phyloP scores from a whole-genome alignment of 1,140 invertebrate genomes.

The Hylyphantes graminicola region DNA sequence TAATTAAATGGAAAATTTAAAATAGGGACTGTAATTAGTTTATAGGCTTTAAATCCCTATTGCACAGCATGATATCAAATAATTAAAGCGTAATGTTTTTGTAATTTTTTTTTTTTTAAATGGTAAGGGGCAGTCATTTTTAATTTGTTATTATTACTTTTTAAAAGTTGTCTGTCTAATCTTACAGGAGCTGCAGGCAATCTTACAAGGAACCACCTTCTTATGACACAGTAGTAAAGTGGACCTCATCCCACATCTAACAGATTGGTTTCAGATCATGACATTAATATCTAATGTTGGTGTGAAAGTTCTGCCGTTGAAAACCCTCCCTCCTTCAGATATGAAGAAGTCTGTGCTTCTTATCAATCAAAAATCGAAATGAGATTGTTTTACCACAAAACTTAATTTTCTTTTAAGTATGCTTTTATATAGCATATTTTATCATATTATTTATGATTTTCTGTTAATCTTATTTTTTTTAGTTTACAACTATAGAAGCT shows the following conservation, averaged over 20 bases:
- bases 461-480: constrained; percentile 14
- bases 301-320: constrained; percentile 63
- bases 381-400: background rate
- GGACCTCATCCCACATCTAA: constrained; percentile 64
- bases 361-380: constrained; percentile 58
- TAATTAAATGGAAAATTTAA: background rate
- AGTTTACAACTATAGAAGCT: background rate
- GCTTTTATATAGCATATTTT: background rate
- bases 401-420: constrained; percentile 10
- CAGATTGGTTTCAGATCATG: constrained; percentile 29
- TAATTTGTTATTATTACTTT: no score
- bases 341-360: constrained; percentile 75
- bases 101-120: no score
- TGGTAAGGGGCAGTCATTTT: no score
- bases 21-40: no score
- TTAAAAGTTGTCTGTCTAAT: constrained; percentile 28
- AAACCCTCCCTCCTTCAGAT: constrained; percentile 72
- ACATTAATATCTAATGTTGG: constrained; percentile 59
- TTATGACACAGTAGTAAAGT: constrained; percentile 72
- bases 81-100: no score
- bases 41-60: no score
- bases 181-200: constrained; percentile 71
- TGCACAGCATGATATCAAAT: no score
- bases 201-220: constrained; percentile 72
- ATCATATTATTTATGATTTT: constrained; percentile 8